Conservation (phyloP, 2,888 invertebrate species). For the Gymnocheta viridis region DNA sequence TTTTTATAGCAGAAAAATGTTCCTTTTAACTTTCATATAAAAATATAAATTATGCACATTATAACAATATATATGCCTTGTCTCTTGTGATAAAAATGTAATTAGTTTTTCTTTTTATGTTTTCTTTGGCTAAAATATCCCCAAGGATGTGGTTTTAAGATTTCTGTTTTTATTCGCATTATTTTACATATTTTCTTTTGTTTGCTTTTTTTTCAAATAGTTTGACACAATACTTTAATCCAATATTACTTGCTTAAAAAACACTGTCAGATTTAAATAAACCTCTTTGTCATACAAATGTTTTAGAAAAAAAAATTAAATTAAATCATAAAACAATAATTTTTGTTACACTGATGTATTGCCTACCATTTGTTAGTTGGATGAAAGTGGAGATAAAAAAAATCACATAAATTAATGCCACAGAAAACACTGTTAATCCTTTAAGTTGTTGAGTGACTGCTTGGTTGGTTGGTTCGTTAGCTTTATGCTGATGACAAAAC, state of each 20-base stretch:
- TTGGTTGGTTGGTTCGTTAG: constrained; percentile 6
- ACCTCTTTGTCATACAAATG: constrained; percentile 36
- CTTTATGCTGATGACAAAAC: constrained; percentile 1
- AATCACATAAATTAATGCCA: constrained; percentile 53
- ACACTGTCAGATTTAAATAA: constrained; percentile 45
- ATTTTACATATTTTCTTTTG: neutral
- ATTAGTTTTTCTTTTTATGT: neutral
- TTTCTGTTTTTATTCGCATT: neutral
- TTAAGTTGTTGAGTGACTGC: constrained; percentile 52
- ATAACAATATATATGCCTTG: neutral
- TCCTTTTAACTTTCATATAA: too few species aligned
- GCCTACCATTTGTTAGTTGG: constrained; percentile 65
- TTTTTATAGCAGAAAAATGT: too few species aligned
- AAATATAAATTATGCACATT: neutral
- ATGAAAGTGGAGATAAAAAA: neutral
- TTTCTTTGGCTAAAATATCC: neutral
- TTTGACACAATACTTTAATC: constrained; percentile 47
- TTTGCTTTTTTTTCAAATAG: neutral
- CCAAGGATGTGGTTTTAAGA: neutral
- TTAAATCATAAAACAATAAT: neutral
- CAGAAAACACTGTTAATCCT: constrained; percentile 69
- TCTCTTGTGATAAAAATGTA: neutral
- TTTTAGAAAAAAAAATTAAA: neutral
- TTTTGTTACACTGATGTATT: constrained; percentile 9
- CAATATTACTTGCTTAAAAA: constrained; percentile 45